Base-by-base conservation (phyloP, 2,113 vertebrate species). In the Crypturellus undulatus region DNA sequence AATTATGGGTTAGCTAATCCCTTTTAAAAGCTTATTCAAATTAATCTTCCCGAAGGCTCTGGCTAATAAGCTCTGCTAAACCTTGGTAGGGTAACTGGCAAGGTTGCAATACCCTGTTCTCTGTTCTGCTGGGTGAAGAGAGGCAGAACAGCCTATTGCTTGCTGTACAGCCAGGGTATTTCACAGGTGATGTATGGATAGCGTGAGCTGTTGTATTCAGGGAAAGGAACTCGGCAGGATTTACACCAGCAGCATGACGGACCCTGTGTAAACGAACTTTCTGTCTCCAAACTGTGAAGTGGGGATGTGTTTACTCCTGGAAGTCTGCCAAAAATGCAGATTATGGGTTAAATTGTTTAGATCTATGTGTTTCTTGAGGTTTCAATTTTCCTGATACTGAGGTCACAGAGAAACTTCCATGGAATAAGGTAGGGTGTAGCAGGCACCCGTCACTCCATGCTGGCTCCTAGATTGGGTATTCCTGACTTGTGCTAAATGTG, bases 391-490 rank as follows among this genome's bases (percentile, higher is more conserved):
- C 30, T 77, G 32, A 59, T 54, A 12, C 13, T 77, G 49, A 79
- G 81, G 22, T 76, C 64, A 69, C 24, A 54, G 16, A 45, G 22
- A 79, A 76, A 68, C 9, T 87, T 30, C 32, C 5, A 3, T 58
- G 49, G 59, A 10, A 42, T 54, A 91, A 77, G 12, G 63, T 36
- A 84, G 84, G 49, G 64, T 18, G 9, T 72, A n/a, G 19, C 4
- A 5, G 64, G 28, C 3, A 32, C 0, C 3, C 0, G 0, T 47
- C 77, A 36, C 1, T 65, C 18, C 45, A 38, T 12, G 6, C 4
- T 42, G 30, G 15, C 49, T 85, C 12, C 54, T 77, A 10, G 32
- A 85, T 54, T n/a, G 10, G 10, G 3, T 73, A 10, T 79, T 78
- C 47, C 1, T 59, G 51, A 64, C 64, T 63, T 75, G 24, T 79